phyloP scores from a whole-genome alignment of 2,888 invertebrate genomes.

The Scaptomyza reducta region DNA sequence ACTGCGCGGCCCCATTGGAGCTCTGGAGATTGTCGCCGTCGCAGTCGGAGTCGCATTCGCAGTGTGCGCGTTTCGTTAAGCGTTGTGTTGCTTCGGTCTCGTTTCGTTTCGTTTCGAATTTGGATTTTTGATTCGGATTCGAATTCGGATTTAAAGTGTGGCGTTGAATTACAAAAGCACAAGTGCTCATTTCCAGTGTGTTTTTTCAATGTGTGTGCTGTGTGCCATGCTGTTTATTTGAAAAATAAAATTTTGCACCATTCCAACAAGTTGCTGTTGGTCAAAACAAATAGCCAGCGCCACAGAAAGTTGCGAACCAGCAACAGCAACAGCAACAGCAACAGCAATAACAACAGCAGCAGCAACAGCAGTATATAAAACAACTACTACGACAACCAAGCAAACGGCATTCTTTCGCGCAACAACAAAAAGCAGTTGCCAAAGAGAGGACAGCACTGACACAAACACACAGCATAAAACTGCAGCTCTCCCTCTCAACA shows the following conservation, averaged over 20 bases:
- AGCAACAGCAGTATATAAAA: slow-evolving; percentile 18
- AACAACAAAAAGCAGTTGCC: slow-evolving; percentile 80
- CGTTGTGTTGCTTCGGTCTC: slow-evolving; percentile 38
- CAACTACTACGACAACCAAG: slow-evolving; percentile 71
- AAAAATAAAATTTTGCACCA: slow-evolving; percentile 44
- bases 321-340: slow-evolving; percentile 40
- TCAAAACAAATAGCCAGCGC: slow-evolving; percentile 64
- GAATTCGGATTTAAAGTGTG: slow-evolving; percentile 40
- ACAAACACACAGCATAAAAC: slow-evolving; percentile 38
- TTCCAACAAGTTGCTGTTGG: slow-evolving; percentile 75
- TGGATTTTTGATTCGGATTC: slow-evolving; percentile 50
- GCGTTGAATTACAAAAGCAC: slow-evolving; percentile 69
- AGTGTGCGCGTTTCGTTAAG: slow-evolving; percentile 60
- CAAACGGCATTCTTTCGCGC: slow-evolving; percentile 82
- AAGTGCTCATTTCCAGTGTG: slow-evolving; percentile 49
- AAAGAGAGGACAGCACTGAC: slow-evolving; percentile 60
- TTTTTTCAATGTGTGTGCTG: slow-evolving; percentile 36
- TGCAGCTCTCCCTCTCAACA: slow-evolving; percentile 32
- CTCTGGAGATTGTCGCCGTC: slow-evolving; percentile 58
- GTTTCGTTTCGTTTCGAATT: slow-evolving; percentile 60
- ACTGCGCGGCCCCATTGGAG: slow-evolving; percentile 63
- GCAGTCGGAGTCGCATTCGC: slow-evolving; percentile 54
- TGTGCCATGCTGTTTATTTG: slow-evolving; percentile 36
- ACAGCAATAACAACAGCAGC: slow-evolving; percentile 29
- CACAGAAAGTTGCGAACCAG: slow-evolving; percentile 72